A percentile compares a stretch with the other conserved stretches of the same genome.
Evolutionary conservation across 2,797 vertebrate species (phyloP).

Genomic region (Mallotus villosus): DNA sequence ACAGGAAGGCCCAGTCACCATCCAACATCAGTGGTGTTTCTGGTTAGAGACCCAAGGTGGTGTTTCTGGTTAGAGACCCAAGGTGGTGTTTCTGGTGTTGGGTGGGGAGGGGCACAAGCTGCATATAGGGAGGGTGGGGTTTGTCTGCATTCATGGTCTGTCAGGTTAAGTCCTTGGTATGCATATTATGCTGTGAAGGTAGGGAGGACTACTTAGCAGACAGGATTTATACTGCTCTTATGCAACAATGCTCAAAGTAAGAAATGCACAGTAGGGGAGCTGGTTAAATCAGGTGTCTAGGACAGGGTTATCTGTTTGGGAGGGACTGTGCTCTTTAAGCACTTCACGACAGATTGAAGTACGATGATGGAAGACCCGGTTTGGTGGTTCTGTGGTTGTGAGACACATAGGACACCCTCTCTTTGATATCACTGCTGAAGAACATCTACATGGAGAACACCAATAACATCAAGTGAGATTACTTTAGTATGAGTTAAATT

Average conservation of each 20-base stretch:
- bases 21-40: background rate
- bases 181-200: background rate
- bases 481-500: slow-evolving; percentile 12
- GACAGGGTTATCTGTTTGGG: too few species aligned
- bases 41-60: background rate
- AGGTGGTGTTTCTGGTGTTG: too few species aligned
- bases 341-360: too few species aligned
- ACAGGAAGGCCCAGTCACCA: background rate
- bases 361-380: too few species aligned
- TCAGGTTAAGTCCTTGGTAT: slow-evolving; percentile 4
- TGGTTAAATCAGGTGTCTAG: too few species aligned
- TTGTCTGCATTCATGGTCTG: slow-evolving; percentile 5
- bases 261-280: too few species aligned
- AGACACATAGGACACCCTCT: too few species aligned
- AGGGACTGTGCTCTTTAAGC: too few species aligned
- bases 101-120: background rate
- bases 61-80: background rate
- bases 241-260: background rate
- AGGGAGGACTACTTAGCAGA: background rate
- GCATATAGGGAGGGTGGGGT: background rate
- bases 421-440: too few species aligned
- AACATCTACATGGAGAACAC: too few species aligned
- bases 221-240: background rate
- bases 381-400: too few species aligned
- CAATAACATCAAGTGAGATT: too few species aligned